These are phyloP conservation scores for Cynocephalus volans DNA, from an alignment of 2,113 vertebrate genomes.

Conservation along the genomic window DNA sequence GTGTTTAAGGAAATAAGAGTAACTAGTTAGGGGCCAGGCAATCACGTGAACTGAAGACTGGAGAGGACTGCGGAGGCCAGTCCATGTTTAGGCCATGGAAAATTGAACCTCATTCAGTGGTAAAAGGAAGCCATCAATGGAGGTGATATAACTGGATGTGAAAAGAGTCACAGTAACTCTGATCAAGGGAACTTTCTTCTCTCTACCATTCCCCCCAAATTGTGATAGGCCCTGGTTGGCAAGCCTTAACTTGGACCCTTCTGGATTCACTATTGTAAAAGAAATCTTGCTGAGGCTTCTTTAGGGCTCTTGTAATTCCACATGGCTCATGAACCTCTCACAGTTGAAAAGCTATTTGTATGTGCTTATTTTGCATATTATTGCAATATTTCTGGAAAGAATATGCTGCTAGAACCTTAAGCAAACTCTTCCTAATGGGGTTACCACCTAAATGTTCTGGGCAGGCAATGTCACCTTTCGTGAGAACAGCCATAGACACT, in stretches of 20 bases:
- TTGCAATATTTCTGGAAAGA: constrained; percentile 1
- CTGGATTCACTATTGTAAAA: constrained; percentile 30
- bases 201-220: background rate
- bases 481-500: background rate
- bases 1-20: background rate
- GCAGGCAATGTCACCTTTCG: background rate
- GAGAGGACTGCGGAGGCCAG: background rate
- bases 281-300: background rate
- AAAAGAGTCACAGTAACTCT: background rate
- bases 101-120: background rate
- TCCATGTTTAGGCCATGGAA: background rate
- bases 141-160: background rate
- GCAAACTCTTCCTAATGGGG: background rate
- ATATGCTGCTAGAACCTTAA: background rate
- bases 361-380: constrained; percentile 1
- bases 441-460: background rate
- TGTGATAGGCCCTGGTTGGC: background rate
- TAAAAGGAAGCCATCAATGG: background rate
- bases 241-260: constrained; percentile 37
- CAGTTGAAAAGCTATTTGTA: background rate
- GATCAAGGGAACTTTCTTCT: background rate
- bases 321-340: background rate
- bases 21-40: background rate
- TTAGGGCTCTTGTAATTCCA: background rate
- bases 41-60: background rate